Conservation (phyloP, 2,888 invertebrate species). For the Xiphydria camelus region DNA sequence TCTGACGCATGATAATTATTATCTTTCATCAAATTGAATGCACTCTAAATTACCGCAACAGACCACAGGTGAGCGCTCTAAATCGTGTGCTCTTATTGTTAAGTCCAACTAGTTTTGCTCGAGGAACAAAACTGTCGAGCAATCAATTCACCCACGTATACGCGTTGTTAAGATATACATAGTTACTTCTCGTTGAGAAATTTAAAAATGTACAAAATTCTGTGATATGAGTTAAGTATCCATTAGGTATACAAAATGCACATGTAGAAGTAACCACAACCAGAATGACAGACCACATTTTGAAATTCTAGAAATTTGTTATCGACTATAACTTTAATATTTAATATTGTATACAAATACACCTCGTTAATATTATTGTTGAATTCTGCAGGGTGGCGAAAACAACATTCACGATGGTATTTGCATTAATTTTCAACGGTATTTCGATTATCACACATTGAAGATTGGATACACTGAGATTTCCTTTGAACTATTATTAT, state of each 20-base stretch:
- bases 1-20: too few species aligned
- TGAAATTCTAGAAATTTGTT: constrained; percentile 28
- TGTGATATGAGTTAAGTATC: constrained; percentile 27
- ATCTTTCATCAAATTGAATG: too few species aligned
- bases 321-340: constrained; percentile 34
- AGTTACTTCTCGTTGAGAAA: constrained; percentile 6
- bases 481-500: too few species aligned
- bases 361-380: constrained; percentile 29
- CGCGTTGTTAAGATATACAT: background rate
- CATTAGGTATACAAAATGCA: constrained; percentile 30
- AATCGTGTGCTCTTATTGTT: too few species aligned
- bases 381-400: constrained; percentile 17
- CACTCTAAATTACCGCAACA: too few species aligned
- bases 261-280: constrained; percentile 34
- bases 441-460: too few species aligned
- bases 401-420: constrained; percentile 12
- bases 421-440: constrained; percentile 9
- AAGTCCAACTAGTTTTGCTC: too few species aligned
- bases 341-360: constrained; percentile 22
- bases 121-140: background rate
- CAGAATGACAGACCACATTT: constrained; percentile 29
- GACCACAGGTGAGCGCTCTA: too few species aligned
- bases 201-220: constrained; percentile 34
- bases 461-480: too few species aligned
- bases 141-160: background rate